Base-by-base conservation (phyloP, 2,797 vertebrate genomes). In the Saxicola maurus region DNA sequence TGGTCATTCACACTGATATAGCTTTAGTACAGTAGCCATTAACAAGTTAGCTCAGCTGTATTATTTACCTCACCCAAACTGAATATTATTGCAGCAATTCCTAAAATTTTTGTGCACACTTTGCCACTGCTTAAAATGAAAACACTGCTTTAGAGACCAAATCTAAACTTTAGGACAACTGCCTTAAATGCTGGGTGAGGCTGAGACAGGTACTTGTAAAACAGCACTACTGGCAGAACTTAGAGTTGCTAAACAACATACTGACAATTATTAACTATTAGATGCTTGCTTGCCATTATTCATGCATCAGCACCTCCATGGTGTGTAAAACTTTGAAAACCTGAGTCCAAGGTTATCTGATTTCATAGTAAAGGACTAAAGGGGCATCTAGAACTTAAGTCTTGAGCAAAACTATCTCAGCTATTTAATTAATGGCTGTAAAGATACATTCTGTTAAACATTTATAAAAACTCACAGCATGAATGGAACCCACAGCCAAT, bases 391-490 rank as follows among this genome's bases (percentile, higher is more conserved):
- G 55, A 95, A 93, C 52, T 85, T 96, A 95, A 92, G 55, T 94
- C 92, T 92, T 78, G 95, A 90, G 68, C 75, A 85, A 94, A 95
- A 94, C 56, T 87, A 43, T 65, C 89, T 60, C 89, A 95, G 89
- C 90, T 96, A 94, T 89, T 96, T 92, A 95, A 95, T 96, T 96
- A 97, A 94, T 94, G 95, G 90, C 95, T 96, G 96, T 91, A 95
- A 96, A 96, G 95, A 95, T 95, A 97, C 94, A 97, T 96, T 96
- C 95, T 94, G 91, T 96, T 96, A 93, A 96, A 97, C 94, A 95
- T 75, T 95, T 96, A 96, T 96, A 95, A 96, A 97, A 97, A 95
- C 93, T 94, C 95, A 96, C 97, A 97, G 93, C 96, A 96, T 97
- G 95, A 97, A 95, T 89, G 95, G 92, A 97, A 97, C 60, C 89